phyloP scores from a whole-genome alignment of 1,140 invertebrate species.

The Calliopsis andreniformis region DNA sequence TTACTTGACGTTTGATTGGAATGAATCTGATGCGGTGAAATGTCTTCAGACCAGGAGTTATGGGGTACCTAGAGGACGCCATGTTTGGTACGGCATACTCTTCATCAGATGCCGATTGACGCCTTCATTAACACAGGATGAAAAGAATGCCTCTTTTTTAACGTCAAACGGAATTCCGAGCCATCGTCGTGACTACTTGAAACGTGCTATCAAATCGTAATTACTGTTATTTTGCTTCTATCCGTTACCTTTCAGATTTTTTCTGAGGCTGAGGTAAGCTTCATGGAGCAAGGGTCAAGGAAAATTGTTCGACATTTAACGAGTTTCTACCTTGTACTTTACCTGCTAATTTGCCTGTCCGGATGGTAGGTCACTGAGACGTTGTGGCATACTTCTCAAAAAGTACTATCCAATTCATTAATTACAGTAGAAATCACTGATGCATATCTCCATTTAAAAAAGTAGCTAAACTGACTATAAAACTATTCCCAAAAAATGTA shows the following conservation, averaged over 20 bases:
- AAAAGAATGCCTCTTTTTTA: background rate
- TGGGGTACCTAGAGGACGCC: too few relatives aligned
- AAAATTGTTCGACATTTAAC: conserved; percentile 70
- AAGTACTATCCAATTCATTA: background rate
- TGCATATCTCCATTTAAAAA: too few relatives aligned
- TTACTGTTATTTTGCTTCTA: conserved; percentile 35
- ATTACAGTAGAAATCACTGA: too few relatives aligned
- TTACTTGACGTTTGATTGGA: too few relatives aligned
- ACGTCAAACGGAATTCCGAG: background rate
- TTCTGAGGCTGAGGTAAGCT: conserved; percentile 24
- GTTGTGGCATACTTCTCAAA: conserved; percentile 20
- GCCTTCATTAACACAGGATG: background rate
- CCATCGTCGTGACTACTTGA: background rate
- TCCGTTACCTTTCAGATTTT: conserved; percentile 30
- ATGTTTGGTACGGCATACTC: too few relatives aligned
- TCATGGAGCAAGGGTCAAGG: conserved; percentile 72
- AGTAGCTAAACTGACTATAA: too few relatives aligned
- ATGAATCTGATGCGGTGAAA: too few relatives aligned
- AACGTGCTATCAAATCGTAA: conserved; percentile 23
- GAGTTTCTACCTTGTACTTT: conserved; percentile 54
- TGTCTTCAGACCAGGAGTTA: too few relatives aligned
- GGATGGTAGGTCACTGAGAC: conserved; percentile 41
- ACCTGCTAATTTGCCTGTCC: conserved; percentile 71
- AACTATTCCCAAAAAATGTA: too few relatives aligned
- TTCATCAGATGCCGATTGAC: too few relatives aligned